A percentile compares a stretch with the other conserved stretches of the same genome.
Conservation (phyloP, 1,140 invertebrate species). For the Megathymus violae region DNA sequence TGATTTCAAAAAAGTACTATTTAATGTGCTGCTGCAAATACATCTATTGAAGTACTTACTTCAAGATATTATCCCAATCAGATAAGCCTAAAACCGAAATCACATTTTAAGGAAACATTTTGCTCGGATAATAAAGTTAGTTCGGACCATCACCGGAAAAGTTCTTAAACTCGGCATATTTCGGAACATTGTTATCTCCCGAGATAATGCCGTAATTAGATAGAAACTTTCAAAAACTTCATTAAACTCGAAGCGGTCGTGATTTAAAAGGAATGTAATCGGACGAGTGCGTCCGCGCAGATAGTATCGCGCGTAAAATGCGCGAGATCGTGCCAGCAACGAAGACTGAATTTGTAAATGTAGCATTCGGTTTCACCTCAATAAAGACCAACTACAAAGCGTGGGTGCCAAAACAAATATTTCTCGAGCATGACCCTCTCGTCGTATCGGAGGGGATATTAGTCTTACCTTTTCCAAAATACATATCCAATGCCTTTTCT, state of each 20-base stretch:
- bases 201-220: slow-evolving; percentile 25
- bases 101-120: neutral
- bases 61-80: neutral
- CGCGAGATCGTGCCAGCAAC: slow-evolving; percentile 1
- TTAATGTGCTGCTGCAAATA: too few relatives aligned
- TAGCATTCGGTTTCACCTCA: too few relatives aligned
- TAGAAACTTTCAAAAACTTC: slow-evolving; percentile 33
- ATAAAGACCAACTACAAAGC: too few relatives aligned
- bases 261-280: slow-evolving; percentile 33
- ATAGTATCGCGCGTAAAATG: slow-evolving; percentile 16
- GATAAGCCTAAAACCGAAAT: neutral
- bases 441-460: too few relatives aligned
- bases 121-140: neutral
- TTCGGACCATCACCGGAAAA: neutral
- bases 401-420: too few relatives aligned
- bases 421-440: too few relatives aligned
- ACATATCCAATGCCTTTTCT: too few relatives aligned
- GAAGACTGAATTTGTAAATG: too few relatives aligned
- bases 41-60: too few relatives aligned
- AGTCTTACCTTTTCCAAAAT: too few relatives aligned
- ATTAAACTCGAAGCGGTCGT: slow-evolving; percentile 20
- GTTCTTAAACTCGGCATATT: neutral
- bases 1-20: too few relatives aligned
- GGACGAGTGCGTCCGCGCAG: slow-evolving; percentile 7
- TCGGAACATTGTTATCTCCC: slow-evolving; percentile 3